phyloP scores from a whole-genome alignment of 2,888 invertebrate species.

The Drosophila buzzatii region DNA sequence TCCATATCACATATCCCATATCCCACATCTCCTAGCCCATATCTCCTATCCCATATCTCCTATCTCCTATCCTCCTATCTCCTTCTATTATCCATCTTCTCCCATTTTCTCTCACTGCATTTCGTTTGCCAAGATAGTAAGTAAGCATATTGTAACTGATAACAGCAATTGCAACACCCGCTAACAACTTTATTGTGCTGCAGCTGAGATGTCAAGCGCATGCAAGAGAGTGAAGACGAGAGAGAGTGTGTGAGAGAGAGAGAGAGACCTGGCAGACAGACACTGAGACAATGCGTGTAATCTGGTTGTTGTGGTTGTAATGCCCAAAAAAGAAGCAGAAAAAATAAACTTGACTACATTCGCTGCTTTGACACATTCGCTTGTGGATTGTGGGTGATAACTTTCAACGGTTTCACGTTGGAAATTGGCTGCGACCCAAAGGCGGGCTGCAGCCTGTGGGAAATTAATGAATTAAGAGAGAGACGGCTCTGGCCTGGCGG shows the following conservation, averaged over 20 bases:
- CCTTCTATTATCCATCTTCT: background rate
- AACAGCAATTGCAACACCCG: constrained; percentile 51
- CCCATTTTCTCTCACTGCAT: constrained; percentile 25
- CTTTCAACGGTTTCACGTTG: constrained; percentile 80
- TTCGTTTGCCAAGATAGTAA: constrained; percentile 22
- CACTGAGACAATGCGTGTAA: constrained; percentile 50
- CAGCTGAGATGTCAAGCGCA: background rate
- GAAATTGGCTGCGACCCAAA: constrained; percentile 66
- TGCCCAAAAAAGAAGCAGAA: constrained; percentile 31
- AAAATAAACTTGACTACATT: constrained; percentile 30
- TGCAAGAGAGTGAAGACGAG: background rate
- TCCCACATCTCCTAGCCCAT: background rate
- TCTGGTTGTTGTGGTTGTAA: constrained; percentile 40
- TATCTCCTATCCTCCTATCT: background rate
- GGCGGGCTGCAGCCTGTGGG: constrained; percentile 64
- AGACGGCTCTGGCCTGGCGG: constrained; percentile 38
- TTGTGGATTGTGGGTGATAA: constrained; percentile 69
- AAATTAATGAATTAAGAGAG: constrained; percentile 77
- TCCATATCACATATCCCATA: background rate
- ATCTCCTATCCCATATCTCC: background rate
- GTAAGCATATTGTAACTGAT: constrained; percentile 43
- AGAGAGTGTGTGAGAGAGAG: background rate
- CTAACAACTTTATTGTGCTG: constrained; percentile 52
- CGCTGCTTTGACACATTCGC: constrained; percentile 44
- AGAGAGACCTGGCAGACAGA: background rate